Percentiles rank a stretch among this genome's conserved stretches.
Evolutionary conservation across 2,888 invertebrate genomes (phyloP).

Genomic region (Rapana venosa): DNA sequence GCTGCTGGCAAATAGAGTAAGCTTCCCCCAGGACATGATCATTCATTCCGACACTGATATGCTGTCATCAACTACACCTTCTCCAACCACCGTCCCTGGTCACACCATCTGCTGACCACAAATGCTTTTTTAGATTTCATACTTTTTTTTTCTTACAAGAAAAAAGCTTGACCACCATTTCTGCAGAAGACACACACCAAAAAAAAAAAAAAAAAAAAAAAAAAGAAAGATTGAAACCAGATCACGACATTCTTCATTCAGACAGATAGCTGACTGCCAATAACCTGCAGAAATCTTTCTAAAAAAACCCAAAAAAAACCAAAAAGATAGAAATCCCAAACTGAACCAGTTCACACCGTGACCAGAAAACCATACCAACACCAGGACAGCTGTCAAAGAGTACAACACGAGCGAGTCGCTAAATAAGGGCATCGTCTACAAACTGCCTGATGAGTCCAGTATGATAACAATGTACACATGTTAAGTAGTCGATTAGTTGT

Average conservation of each 20-base stretch:
- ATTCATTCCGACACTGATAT: slow-evolving; percentile 9
- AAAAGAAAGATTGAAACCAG: background rate
- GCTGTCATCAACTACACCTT: background rate
- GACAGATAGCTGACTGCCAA: background rate
- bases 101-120: background rate
- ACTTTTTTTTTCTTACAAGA: background rate
- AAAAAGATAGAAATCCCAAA: too few relatives aligned
- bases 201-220: background rate
- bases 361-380: slow-evolving; percentile 2
- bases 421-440: background rate
- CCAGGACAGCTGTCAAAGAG: background rate
- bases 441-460: background rate
- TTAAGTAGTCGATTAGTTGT: background rate
- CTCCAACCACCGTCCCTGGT: background rate
- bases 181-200: background rate
- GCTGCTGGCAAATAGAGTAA: slow-evolving; percentile 21
- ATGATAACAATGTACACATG: slow-evolving; percentile 8
- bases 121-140: background rate
- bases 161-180: background rate
- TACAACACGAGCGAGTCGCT: background rate
- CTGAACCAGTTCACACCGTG: background rate
- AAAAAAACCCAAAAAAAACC: background rate
- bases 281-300: background rate
- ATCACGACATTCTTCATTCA: background rate
- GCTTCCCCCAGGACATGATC: background rate